Conservation (phyloP, 2,113 vertebrate genomes). For the Prolemur simus region DNA sequence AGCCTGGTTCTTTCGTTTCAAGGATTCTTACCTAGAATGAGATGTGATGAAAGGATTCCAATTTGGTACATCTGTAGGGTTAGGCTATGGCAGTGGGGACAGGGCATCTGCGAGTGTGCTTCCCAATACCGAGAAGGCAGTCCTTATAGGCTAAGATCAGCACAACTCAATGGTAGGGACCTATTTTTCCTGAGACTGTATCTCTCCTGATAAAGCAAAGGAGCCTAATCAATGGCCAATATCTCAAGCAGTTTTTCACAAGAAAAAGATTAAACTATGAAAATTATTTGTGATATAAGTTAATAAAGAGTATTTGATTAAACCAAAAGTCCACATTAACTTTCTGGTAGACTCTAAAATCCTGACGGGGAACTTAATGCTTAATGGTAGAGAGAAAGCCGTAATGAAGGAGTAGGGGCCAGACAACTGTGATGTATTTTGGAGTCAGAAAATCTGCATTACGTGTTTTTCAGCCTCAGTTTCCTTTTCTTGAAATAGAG, state of each 20-base stretch:
- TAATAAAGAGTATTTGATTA: not conserved
- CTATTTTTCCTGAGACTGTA: not conserved
- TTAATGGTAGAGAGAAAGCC: not conserved
- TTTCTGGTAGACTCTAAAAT: not conserved
- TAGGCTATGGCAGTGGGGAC: too few relatives aligned
- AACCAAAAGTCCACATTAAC: not conserved
- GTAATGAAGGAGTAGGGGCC: not conserved
- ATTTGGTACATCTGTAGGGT: not conserved
- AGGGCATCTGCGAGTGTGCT: not conserved
- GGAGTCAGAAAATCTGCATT: not conserved
- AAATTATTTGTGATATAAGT: not conserved
- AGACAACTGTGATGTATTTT: not conserved
- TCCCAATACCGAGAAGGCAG: not conserved
- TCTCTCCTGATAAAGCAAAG: not conserved
- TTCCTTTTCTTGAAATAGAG: not conserved
- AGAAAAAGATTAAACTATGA: not conserved
- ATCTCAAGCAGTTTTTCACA: not conserved
- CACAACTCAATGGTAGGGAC: not conserved
- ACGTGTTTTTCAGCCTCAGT: not conserved
- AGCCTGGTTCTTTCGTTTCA: not conserved
- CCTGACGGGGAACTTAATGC: not conserved
- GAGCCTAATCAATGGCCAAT: not conserved
- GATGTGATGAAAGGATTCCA: too few relatives aligned
- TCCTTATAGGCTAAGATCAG: not conserved
- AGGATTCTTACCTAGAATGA: not conserved